Evolutionary conservation across 2,888 invertebrate genomes (phyloP), one percentile per base, ranked within the genome.

Genomic region (Lochmaea crataegi): DNA sequence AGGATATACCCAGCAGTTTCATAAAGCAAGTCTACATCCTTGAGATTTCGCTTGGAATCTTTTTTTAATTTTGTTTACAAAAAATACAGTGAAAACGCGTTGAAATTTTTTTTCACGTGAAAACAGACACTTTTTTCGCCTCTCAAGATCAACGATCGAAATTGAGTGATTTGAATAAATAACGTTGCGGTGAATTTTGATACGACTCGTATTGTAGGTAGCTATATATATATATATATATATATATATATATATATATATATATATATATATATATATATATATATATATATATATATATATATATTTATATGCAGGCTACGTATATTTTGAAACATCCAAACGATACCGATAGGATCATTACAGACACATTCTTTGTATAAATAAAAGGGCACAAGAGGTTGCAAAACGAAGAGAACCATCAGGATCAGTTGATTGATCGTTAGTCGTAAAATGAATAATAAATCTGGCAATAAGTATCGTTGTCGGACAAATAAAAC

Each of bases 381-480:
- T 58, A 61, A 67, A 67, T 67, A 67, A 67, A 45, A 58, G 67
- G 56, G 56, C 67, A 67, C 42, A 26, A 67, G 67, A 66, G 56
- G 58, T 67, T 67, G 67, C 57, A 58, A n/a, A 67, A 57, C 42
- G 57, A 61, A n/a, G 67, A 38, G 45, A 67, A 58, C 41, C 14
- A n/a, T n/a, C n/a, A 65, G 67, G 58, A 67, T 41, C 61, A 67
- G 26, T 68, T 77, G 74, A 78, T 76, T 78, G 74, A 76, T 78
- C 68, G 65, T 74, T 69, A 11, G 65, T 51, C 57, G 66, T 73
- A 69, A 71, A 76, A 72, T 76, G 78, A 78, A 74, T 78, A 76
- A 78, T 75, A 76, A 78, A 78, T 78, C 75, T 76, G 76, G 69
- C 65, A 64, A 56, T 71, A 61, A 26, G 26, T 26, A 26, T 26